Evolutionary conservation across 2,888 invertebrate genomes (phyloP).

Genomic region (Catonia carolina): DNA sequence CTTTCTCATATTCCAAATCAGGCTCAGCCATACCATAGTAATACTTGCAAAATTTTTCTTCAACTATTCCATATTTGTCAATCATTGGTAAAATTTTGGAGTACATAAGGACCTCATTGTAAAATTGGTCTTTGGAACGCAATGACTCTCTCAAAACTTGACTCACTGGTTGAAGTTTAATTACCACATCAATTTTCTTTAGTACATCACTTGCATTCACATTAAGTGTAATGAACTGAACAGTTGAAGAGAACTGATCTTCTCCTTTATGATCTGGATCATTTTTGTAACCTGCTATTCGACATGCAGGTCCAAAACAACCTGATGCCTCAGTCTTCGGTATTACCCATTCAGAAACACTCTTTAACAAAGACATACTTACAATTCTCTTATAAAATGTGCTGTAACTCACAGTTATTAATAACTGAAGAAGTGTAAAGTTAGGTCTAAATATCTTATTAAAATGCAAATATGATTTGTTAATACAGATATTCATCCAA

Average conservation of each 20-base stretch:
- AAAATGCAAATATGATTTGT: no score
- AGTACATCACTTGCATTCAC: background rate
- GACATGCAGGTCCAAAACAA: background rate
- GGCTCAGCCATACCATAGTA: constrained; percentile 8
- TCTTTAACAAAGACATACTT: no score
- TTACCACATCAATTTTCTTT: constrained; percentile 6
- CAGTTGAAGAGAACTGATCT: constrained; percentile 16
- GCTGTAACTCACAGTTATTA: no score
- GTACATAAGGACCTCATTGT: constrained; percentile 21
- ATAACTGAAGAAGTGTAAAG: no score
- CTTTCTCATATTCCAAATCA: constrained; percentile 2
- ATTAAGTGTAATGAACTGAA: constrained; percentile 1
- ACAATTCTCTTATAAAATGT: no score
- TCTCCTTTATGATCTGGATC: constrained; percentile 3
- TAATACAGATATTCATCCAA: no score
- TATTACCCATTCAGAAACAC: no score
- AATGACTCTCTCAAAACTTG: constrained; percentile 2
- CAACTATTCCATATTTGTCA: background rate
- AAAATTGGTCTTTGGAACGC: background rate
- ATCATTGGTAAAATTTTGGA: constrained; percentile 16
- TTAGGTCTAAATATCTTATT: no score
- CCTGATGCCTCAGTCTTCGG: background rate
- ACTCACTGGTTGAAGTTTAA: constrained; percentile 15
- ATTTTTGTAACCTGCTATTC: background rate
- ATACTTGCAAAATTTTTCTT: constrained; percentile 10